Base-by-base conservation (phyloP, 2,888 invertebrate genomes). In the Terebella lapidaria region DNA sequence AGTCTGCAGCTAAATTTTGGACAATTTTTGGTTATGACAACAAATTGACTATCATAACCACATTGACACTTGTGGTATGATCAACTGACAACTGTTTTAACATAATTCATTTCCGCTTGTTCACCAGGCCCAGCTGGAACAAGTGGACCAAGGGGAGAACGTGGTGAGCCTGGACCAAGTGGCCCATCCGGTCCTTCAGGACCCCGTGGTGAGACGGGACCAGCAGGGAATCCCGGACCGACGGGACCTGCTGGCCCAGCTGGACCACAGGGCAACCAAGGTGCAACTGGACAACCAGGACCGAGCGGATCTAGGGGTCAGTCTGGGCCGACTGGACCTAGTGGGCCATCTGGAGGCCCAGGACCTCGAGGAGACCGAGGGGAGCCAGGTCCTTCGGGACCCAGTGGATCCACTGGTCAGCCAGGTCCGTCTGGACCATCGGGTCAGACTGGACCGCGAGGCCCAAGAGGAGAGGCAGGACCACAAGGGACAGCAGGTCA, bases 351-450 rank as follows among this genome's bases (percentile, higher is more conserved):
- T 45, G 62, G 69, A 24, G 35, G 52, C 15, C 51, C 24, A 30
- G 64, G 64, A 56, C 59, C 54, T n/a, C 45, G 59, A 51, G 65
- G 65, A 56, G 24, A 59, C 22, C 30, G 28, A 24, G 64, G 64
- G 18, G 53, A 56, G n/a, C 25, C 28, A 5, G 63, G 63, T 18
- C 4, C 53, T 15, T 28, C 35, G 26, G 28, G 28, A 25, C 20
- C 49, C 46, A 29, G 60, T 26, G 68, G 68, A 47, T 56, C 58
- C 35, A 22, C 60, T 42, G 63, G 63, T 5, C 55, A 54, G 35
- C 26, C 29, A 20, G 63, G 63, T 56, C 56, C 58, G 2, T 18
- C 58, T 56, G 63, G 63, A 58, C 42, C 58, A 25, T 53, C 25
- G 15, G 63, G 63, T 26, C 53, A 47, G n/a, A 18, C 56, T 29